Conservation (phyloP, 2,113 vertebrate genomes). For the Candoia aspera region DNA sequence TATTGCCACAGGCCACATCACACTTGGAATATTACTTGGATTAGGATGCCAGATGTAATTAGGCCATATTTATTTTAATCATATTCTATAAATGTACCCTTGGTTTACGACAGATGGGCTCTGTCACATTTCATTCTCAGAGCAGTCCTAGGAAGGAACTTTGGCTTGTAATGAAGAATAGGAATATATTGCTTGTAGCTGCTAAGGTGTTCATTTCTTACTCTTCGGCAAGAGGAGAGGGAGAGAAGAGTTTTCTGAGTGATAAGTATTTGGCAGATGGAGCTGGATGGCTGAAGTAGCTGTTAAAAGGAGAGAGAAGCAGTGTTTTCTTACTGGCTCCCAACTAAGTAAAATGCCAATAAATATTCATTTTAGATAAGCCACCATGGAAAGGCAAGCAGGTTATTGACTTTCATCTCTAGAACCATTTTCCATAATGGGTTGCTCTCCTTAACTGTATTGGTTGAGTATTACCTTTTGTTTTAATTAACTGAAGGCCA, state of each 20-base stretch:
- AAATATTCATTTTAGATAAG: neutral
- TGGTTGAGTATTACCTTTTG: neutral
- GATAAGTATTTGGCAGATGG: neutral
- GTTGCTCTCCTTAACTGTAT: neutral
- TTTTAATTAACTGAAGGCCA: neutral
- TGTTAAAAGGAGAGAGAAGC: neutral
- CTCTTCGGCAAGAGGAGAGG: neutral
- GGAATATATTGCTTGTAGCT: neutral
- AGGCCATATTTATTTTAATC: neutral
- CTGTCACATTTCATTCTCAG: neutral
- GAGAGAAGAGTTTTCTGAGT: neutral
- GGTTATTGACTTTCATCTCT: neutral
- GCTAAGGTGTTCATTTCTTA: neutral
- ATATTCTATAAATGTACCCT: neutral
- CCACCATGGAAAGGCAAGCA: neutral
- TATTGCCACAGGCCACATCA: neutral
- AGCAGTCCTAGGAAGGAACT: neutral
- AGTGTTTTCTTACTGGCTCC: neutral
- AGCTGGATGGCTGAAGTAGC: neutral
- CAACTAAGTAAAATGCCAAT: neutral
- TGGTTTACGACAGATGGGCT: neutral
- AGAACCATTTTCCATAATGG: neutral
- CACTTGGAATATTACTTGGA: neutral
- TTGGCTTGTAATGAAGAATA: neutral
- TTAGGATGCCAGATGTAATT: neutral